phyloP scores from a whole-genome alignment of 2,113 vertebrate genomes.

The Corythaeola cristata region DNA sequence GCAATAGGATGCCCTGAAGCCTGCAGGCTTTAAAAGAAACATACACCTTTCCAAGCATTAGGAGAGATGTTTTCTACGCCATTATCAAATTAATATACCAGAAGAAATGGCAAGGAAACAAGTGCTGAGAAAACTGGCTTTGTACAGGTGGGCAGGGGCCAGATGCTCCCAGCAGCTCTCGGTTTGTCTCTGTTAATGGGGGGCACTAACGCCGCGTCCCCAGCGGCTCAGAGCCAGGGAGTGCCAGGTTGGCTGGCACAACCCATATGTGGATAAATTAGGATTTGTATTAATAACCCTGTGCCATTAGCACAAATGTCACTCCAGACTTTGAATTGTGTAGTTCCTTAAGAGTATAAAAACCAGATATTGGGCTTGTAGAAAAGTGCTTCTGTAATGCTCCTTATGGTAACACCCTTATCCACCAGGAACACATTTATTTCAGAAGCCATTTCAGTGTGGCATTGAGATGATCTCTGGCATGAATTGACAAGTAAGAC shows the following conservation, averaged over 20 bases:
- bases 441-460: neutral
- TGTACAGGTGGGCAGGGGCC: neutral
- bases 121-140: neutral
- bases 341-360: neutral
- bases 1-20: neutral
- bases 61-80: neutral
- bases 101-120: neutral
- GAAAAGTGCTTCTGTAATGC: neutral
- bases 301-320: neutral
- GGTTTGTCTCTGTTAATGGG: neutral
- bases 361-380: neutral
- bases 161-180: neutral
- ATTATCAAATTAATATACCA: neutral
- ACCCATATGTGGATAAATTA: neutral
- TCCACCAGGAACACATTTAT: neutral
- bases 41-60: neutral
- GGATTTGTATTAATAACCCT: neutral
- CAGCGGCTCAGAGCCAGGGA: fast-evolving
- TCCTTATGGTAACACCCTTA: neutral
- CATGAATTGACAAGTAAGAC: neutral
- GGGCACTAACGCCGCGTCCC: neutral
- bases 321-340: neutral
- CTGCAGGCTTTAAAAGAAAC: neutral
- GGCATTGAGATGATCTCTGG: neutral
- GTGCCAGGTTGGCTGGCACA: neutral